These are phyloP conservation scores for Grantiella picta DNA, from an alignment of 2,113 vertebrate genomes.

Conservation along the genomic window DNA sequence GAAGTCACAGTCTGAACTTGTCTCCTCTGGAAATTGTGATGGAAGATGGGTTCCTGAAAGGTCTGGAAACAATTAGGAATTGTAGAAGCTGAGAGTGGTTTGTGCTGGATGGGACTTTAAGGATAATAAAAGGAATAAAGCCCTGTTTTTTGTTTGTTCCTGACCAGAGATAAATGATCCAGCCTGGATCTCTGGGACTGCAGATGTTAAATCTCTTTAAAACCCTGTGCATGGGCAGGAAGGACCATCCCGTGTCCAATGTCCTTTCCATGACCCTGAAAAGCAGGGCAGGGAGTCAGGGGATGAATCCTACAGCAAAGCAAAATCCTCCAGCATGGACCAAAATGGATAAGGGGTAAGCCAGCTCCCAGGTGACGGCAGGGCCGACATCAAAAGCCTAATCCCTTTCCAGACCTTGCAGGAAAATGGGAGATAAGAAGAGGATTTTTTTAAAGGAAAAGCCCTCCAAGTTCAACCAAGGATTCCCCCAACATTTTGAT, in stretches of 20 bases:
- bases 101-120: not conserved
- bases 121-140: too few relatives aligned
- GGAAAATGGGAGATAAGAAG: not conserved
- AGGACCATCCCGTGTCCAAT: not conserved
- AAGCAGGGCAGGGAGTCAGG: not conserved
- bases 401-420: not conserved
- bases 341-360: not conserved
- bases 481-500: not conserved
- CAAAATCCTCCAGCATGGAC: not conserved
- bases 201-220: not conserved
- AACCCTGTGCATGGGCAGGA: rapidly evolving
- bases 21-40: not conserved
- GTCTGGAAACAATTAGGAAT: not conserved
- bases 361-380: not conserved
- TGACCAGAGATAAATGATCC: not conserved
- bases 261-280: not conserved
- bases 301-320: not conserved
- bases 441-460: not conserved
- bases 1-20: not conserved
- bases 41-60: not conserved
- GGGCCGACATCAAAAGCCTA: not conserved
- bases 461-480: not conserved
- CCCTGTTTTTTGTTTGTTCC: not conserved
- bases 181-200: not conserved
- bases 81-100: not conserved